phyloP scores from a whole-genome alignment of 2,797 vertebrate genomes.

The Gadopsis marmoratus region DNA sequence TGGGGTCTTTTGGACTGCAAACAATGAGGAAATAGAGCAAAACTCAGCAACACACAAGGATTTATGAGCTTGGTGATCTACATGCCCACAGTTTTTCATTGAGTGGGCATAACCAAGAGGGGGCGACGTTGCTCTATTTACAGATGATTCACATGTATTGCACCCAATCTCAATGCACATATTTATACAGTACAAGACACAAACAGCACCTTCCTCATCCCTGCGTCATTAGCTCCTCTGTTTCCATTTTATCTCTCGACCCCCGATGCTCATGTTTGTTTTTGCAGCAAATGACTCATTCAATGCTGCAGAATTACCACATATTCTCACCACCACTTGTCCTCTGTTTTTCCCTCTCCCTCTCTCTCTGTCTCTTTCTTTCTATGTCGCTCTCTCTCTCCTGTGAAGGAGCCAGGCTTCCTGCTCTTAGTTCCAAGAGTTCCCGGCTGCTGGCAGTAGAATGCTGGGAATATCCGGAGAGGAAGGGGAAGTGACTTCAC shows the following conservation, averaged over 20 bases:
- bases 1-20: not conserved
- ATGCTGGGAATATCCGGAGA: constrained; percentile 90
- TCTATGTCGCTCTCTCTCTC: constrained; percentile 32
- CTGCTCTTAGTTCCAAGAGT: constrained; percentile 85
- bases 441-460: constrained; percentile 83
- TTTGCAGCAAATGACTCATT: constrained; percentile 57
- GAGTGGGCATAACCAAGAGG: constrained; percentile 40
- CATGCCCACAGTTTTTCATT: not conserved
- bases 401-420: constrained; percentile 81
- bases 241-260: not conserved
- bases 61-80: not conserved
- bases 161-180: not conserved
- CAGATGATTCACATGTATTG: not conserved
- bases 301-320: constrained; percentile 20
- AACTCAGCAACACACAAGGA: not conserved
- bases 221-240: not conserved
- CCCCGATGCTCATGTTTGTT: not conserved
- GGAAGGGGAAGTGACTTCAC: constrained; percentile 89
- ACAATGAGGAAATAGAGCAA: not conserved
- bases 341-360: constrained; percentile 11
- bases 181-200: not conserved
- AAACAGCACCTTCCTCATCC: not conserved
- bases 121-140: constrained; percentile 46
- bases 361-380: constrained; percentile 2
- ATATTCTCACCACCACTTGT: constrained; percentile 17